Evolutionary conservation across 2,888 invertebrate genomes (phyloP).

Genomic region (Plagiodera versicolora): DNA sequence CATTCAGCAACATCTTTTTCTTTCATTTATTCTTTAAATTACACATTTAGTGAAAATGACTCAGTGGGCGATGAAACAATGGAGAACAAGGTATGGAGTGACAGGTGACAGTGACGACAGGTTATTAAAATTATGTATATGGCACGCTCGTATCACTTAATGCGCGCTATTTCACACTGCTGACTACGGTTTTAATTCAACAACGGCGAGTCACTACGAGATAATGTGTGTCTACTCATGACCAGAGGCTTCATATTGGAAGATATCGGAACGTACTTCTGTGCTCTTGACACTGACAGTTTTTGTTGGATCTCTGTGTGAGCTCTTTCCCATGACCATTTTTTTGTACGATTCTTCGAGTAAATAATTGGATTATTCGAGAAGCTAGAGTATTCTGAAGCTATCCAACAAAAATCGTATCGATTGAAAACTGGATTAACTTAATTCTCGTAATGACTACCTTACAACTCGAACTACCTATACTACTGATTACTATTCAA

Average conservation of each 20-base stretch:
- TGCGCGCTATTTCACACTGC: conserved; percentile 50
- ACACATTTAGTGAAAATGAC: conserved; percentile 41
- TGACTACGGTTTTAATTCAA: conserved; percentile 20
- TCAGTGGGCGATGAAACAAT: conserved; percentile 33
- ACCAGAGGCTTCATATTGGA: too few relatives aligned
- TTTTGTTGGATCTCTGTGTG: too few relatives aligned
- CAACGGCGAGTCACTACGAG: not conserved
- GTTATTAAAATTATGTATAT: conserved; percentile 42
- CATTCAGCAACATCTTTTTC: conserved; percentile 51
- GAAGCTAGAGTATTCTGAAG: too few relatives aligned
- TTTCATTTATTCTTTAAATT: conserved; percentile 39
- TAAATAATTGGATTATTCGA: too few relatives aligned
- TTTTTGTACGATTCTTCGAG: too few relatives aligned
- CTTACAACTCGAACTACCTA: conserved; percentile 29
- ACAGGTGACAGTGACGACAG: conserved; percentile 46
- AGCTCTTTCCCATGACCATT: too few relatives aligned
- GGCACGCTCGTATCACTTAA: conserved; percentile 56
- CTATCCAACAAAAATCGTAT: too few relatives aligned
- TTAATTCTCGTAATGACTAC: conserved; percentile 18
- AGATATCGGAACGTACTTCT: too few relatives aligned
- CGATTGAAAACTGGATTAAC: not conserved
- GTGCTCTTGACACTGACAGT: too few relatives aligned
- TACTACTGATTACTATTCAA: conserved; percentile 36
- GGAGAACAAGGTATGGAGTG: conserved; percentile 28
- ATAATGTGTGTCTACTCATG: not conserved